Conservation (phyloP, 2,797 vertebrate species). For the Xiphophorus birchmanni region DNA sequence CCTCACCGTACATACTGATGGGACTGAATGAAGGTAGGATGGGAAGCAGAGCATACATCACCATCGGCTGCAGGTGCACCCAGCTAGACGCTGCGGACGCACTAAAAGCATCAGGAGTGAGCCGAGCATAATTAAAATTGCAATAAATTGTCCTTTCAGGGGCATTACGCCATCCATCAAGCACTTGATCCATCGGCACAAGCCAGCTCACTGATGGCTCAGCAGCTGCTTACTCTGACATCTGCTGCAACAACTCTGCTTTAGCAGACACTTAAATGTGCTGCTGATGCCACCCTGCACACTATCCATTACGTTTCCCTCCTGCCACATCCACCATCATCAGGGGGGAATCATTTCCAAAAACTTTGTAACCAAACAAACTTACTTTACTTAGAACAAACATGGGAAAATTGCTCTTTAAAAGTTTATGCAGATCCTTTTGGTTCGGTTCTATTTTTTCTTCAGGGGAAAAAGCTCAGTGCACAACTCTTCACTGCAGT, state of each 20-base stretch:
- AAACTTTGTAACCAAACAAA: background rate
- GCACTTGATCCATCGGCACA: constrained; percentile 54
- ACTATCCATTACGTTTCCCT: constrained; percentile 45
- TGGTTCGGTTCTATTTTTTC: background rate
- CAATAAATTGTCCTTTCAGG: constrained; percentile 63
- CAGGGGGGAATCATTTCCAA: constrained; percentile 22
- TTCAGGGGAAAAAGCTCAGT: background rate
- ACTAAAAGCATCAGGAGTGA: constrained; percentile 49
- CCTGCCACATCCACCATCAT: constrained; percentile 32
- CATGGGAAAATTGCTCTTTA: background rate
- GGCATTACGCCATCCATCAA: constrained; percentile 66
- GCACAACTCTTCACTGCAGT: background rate
- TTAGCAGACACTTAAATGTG: constrained; percentile 33
- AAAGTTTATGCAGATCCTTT: background rate
- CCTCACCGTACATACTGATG: constrained; percentile 7
- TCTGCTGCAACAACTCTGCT: constrained; percentile 47
- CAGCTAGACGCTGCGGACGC: constrained; percentile 5
- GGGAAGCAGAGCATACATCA: background rate
- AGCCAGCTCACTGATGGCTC: constrained; percentile 39
- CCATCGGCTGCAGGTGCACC: constrained; percentile 10
- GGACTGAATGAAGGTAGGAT: background rate
- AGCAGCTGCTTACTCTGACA: constrained; percentile 43
- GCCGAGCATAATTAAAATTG: constrained; percentile 62
- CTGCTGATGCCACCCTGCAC: constrained; percentile 26
- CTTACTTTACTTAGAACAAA: background rate